phyloP scores from a whole-genome alignment of 2,113 vertebrate genomes.

The Heterotis niloticus region DNA sequence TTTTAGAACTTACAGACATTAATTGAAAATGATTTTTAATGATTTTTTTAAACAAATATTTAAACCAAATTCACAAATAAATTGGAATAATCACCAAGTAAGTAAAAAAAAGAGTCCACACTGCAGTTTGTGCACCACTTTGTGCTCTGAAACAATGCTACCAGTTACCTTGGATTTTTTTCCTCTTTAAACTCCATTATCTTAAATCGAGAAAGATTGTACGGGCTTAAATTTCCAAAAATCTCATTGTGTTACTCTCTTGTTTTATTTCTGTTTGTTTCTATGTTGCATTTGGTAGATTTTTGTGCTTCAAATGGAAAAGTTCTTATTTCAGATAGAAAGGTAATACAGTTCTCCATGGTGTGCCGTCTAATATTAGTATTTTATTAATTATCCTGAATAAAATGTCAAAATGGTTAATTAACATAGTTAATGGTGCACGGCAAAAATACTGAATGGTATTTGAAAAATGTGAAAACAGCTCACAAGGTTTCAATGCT shows the following conservation, averaged over 20 bases:
- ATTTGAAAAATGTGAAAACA: conserved; percentile 62
- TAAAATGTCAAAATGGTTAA: conserved; percentile 67
- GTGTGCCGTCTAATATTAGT: conserved; percentile 65
- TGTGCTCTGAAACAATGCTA: no score
- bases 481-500: conserved; percentile 51
- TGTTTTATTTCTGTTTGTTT: neutral
- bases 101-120: no score
- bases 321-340: neutral
- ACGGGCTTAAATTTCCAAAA: no score
- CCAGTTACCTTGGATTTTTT: no score
- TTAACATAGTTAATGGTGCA: conserved; percentile 69
- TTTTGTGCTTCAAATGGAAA: neutral
- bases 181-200: neutral
- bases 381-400: conserved; percentile 71
- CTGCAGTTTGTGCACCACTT: no score
- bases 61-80: no score
- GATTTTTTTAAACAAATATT: no score
- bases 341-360: conserved; percentile 35
- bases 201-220: neutral
- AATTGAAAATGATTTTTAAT: no score
- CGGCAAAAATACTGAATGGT: conserved; percentile 50
- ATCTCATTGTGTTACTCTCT: neutral
- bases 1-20: no score
- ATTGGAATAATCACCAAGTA: no score
- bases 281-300: neutral